phyloP scores from a whole-genome alignment of 2,113 vertebrate genomes.

The Hippocampus guttulatus region DNA sequence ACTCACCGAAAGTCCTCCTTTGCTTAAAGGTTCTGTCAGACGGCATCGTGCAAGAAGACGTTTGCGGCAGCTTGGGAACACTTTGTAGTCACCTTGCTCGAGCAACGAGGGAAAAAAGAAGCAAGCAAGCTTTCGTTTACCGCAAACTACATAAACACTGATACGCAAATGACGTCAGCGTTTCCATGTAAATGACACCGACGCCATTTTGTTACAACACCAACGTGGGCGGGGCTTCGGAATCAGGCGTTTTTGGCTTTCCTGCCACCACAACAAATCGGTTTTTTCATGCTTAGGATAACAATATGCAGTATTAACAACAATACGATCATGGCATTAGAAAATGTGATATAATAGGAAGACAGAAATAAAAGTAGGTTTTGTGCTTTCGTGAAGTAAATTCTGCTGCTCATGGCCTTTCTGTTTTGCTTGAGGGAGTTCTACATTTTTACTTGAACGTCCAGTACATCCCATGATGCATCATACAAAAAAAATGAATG shows the following conservation, averaged over 20 bases:
- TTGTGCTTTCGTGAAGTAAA: too few species aligned
- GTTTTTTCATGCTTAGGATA: too few species aligned
- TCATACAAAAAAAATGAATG: too few species aligned
- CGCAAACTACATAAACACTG: background rate
- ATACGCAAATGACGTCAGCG: background rate
- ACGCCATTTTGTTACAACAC: background rate
- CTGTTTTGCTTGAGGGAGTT: too few species aligned
- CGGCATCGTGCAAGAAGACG: slow-evolving; percentile 71
- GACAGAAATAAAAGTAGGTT: too few species aligned
- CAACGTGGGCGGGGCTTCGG: background rate
- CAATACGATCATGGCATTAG: background rate
- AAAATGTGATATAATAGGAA: too few species aligned
- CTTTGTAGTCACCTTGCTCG: background rate
- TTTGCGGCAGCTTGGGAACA: background rate
- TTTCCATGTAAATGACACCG: background rate
- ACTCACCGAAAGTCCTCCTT: slow-evolving; percentile 86
- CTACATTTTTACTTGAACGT: too few species aligned
- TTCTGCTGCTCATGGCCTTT: too few species aligned
- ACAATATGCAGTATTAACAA: background rate
- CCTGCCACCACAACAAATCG: too few species aligned
- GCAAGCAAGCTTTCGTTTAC: background rate
- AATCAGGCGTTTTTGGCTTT: too few species aligned
- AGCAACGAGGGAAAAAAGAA: background rate
- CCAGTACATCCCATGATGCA: too few species aligned
- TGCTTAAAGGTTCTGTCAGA: slow-evolving; percentile 90